phyloP scores from a whole-genome alignment of 1,140 invertebrate species.

The Drosophila ohnishii region DNA sequence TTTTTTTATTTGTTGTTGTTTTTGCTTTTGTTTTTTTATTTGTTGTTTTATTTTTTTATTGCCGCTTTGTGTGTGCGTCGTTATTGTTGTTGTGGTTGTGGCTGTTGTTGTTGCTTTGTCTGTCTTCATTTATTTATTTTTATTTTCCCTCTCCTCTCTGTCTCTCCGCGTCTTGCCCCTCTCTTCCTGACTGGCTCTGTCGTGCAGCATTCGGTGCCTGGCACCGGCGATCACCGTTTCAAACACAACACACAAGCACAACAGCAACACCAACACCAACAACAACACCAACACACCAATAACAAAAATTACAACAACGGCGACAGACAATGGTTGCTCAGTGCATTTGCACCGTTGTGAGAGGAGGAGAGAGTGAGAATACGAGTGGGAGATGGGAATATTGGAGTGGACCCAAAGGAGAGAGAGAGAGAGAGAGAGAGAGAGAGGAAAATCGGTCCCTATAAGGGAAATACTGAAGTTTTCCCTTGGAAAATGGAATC shows the following conservation, averaged over 20 bases:
- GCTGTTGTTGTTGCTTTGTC: constrained; percentile 41
- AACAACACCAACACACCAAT: constrained; percentile 25
- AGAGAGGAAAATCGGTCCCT: neutral
- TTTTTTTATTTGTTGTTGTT: constrained; percentile 17
- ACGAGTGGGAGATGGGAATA: neutral
- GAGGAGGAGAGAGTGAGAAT: neutral
- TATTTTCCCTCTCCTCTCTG: constrained; percentile 34
- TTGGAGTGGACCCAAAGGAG: constrained; percentile 25
- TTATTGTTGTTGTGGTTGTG: constrained; percentile 21
- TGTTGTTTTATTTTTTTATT: constrained; percentile 48
- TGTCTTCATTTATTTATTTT: constrained; percentile 47
- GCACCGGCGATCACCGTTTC: constrained; percentile 75
- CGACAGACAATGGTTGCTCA: constrained; percentile 43
- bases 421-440: neutral
- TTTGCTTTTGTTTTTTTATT: constrained; percentile 39
- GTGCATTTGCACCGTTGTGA: constrained; percentile 62
- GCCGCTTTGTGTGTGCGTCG: constrained; percentile 44
- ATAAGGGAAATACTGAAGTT: neutral
- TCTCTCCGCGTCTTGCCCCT: constrained; percentile 14
- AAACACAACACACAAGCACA: constrained; percentile 47
- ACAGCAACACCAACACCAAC: constrained; percentile 31
- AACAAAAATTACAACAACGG: constrained; percentile 48
- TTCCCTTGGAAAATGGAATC: neutral
- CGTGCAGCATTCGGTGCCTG: constrained; percentile 67
- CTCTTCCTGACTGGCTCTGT: constrained; percentile 18